Percentiles rank a stretch among this genome's conserved stretches.
These are phyloP conservation scores for Toxonevra muliebris DNA, from an alignment of 2,888 invertebrate genomes.

Conservation along the genomic window DNA sequence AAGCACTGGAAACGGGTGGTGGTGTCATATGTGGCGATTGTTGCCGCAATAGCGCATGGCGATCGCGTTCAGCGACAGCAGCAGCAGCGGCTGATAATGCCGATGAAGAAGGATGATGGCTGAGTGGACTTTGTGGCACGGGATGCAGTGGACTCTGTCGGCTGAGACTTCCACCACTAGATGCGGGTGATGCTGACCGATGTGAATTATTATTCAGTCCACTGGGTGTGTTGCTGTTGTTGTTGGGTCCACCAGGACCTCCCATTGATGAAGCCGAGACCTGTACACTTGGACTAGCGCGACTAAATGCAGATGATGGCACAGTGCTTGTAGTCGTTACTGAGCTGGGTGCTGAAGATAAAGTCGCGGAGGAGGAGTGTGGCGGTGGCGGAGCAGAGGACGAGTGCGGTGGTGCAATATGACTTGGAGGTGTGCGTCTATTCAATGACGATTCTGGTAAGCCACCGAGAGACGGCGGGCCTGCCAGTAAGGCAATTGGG, in stretches of 20 bases:
- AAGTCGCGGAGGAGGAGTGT: slow-evolving; percentile 47
- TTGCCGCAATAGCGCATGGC: slow-evolving; percentile 63
- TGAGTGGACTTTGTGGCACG: slow-evolving; percentile 63
- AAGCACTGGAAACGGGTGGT: slow-evolving; percentile 65
- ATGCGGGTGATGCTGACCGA: slow-evolving; percentile 63
- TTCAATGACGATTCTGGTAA: slow-evolving; percentile 59
- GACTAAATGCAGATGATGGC: slow-evolving; percentile 65
- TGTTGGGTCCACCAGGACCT: slow-evolving; percentile 34
- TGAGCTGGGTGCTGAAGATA: slow-evolving; percentile 44
- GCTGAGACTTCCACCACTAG: slow-evolving; percentile 60
- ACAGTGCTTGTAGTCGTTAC: slow-evolving; percentile 58
- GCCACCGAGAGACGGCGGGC: slow-evolving; percentile 58
- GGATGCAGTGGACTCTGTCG: slow-evolving; percentile 65
- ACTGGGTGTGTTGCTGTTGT: slow-evolving; percentile 46
- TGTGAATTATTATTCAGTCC: slow-evolving; percentile 51
- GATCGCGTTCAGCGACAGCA: slow-evolving; percentile 64
- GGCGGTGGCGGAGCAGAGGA: slow-evolving; percentile 52
- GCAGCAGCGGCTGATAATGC: slow-evolving; percentile 65
- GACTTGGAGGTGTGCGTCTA: slow-evolving; percentile 62
- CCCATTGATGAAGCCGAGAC: slow-evolving; percentile 42
- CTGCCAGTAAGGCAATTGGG: slow-evolving; percentile 57
- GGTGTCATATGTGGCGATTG: slow-evolving; percentile 66
- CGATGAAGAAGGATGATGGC: slow-evolving; percentile 64
- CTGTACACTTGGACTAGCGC: slow-evolving; percentile 65
- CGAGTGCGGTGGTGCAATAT: slow-evolving; percentile 57